phyloP scores from a whole-genome alignment of 2,888 invertebrate genomes.

The Apotomis capreana region DNA sequence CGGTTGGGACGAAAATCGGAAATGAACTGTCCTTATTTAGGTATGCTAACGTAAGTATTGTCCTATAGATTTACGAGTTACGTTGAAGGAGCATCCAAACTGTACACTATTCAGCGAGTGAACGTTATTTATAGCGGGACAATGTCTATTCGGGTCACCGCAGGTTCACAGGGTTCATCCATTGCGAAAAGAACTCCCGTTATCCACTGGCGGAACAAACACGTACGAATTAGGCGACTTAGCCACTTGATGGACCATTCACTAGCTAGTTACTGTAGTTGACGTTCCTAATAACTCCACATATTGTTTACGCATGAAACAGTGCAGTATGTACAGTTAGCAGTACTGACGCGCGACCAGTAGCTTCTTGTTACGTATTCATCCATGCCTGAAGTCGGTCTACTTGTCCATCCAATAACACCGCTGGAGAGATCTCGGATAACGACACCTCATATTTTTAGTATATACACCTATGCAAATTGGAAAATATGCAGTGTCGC shows the following conservation, averaged over 20 bases:
- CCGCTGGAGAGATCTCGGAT: constrained; percentile 27
- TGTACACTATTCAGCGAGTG: neutral
- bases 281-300: constrained; percentile 30
- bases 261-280: constrained; percentile 32
- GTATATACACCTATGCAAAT: constrained; percentile 19
- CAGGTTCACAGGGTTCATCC: constrained; percentile 50
- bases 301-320: constrained; percentile 30
- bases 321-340: constrained; percentile 36
- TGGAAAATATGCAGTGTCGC: constrained; percentile 3
- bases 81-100: constrained; percentile 19
- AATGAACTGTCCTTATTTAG: no score
- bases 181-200: constrained; percentile 53
- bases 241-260: constrained; percentile 49
- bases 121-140: constrained; percentile 38
- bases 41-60: neutral
- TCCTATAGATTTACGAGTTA: neutral
- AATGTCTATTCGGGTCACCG: constrained; percentile 35
- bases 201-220: constrained; percentile 59
- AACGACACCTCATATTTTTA: constrained; percentile 28
- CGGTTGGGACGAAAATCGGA: no score
- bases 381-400: constrained; percentile 38
- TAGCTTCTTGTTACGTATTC: constrained; percentile 32
- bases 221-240: constrained; percentile 54
- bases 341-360: constrained; percentile 34
- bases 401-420: constrained; percentile 33